phyloP scores from a whole-genome alignment of 2,113 vertebrate species.

The Sakesphorus luctuosus region DNA sequence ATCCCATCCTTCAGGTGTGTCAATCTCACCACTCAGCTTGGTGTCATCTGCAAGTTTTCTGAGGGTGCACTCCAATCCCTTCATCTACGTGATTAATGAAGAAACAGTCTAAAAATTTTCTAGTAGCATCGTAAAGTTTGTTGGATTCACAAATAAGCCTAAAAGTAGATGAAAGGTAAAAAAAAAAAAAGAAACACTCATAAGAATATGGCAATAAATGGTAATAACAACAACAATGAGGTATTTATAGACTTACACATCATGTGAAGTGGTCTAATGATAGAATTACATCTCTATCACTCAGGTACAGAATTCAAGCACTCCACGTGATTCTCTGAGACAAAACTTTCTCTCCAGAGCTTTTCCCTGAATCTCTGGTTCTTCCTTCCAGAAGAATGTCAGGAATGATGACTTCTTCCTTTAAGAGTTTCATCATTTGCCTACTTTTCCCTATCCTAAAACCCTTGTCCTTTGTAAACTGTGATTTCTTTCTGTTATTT shows the following conservation, averaged over 20 bases:
- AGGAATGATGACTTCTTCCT: neutral
- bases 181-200: neutral
- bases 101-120: neutral
- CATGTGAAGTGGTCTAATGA: neutral
- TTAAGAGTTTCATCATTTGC: neutral
- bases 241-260: neutral
- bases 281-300: neutral
- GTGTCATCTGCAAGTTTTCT: neutral
- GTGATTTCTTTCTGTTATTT: neutral
- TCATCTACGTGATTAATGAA: neutral
- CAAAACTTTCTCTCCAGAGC: neutral
- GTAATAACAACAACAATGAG: neutral
- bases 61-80: accelerated
- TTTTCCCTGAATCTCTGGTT: neutral
- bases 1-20: neutral
- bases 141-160: neutral
- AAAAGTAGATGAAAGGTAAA: neutral
- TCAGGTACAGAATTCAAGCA: neutral
- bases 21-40: neutral
- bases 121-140: neutral
- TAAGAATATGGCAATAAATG: neutral
- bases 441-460: neutral
- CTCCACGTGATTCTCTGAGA: neutral
- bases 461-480: neutral
- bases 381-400: neutral